Base-by-base conservation (phyloP, 2,888 invertebrate genomes). In the Pristionchus japonicus region DNA sequence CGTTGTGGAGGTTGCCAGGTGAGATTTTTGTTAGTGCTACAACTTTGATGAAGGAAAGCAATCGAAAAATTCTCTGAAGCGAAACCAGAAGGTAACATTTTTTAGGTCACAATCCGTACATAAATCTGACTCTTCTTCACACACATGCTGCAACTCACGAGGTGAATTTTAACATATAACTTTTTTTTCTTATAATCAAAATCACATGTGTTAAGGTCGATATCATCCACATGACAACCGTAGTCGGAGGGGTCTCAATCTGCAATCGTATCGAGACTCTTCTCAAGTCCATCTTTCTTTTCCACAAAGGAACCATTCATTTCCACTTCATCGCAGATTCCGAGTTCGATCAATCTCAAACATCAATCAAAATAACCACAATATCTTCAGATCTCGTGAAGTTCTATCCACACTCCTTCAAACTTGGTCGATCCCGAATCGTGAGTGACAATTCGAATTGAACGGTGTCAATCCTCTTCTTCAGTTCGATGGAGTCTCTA, bases 401-500 rank as follows among this genome's bases (percentile, higher is more conserved):
- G 74, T 74, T 3, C n/a, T 74, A 17, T 74, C 74, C 9, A n/a
- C n/a, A 9, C 74, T 74, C 40, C n/a, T 74, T 40, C 74, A 74
- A n/a, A 74, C 74, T 9, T 74, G 74, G 74, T n/a, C 43, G n/a
- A 40, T 74, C 6, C 74, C 37, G 4, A 74, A 74, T 74, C 40
- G 74, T 74, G 74, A 74, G 74, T 74, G 23, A 23, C 11, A 1
- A n/a, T 43, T 27, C 7, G 64, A n/a, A 40, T 1, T n/a, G 11
- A 20, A 2, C 0, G n/a, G 13, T 34, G 7, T 6, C 40, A n/a
- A 74, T 23, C 20, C 20, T 40, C 43, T 20, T 40, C 20, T 74
- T 74, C n/a, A 74, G 74, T 74, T 74, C 74, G 74, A 40, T 74
- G 74, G 74, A 74, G 74, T 74, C 23, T 74, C 20, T 74, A 74